Conservation (phyloP, 2,888 invertebrate species). For the Anorthoa munda region DNA sequence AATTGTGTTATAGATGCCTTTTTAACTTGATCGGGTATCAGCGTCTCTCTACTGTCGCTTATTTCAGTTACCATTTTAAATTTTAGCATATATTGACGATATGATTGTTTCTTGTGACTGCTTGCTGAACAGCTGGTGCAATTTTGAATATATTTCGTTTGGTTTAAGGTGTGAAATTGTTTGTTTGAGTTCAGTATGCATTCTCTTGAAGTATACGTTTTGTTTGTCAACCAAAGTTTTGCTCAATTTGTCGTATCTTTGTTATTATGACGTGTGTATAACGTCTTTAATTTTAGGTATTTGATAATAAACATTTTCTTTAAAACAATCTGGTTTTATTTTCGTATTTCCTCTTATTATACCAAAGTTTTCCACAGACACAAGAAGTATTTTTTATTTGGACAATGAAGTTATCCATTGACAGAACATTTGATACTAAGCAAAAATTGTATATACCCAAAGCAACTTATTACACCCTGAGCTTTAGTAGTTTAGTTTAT, state of each 20-base stretch:
- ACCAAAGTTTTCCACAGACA: background rate
- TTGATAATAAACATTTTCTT: conserved; percentile 75
- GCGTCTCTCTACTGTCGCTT: conserved; percentile 79
- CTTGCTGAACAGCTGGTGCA: conserved; percentile 38
- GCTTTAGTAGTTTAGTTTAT: too few relatives aligned
- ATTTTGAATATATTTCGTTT: conserved; percentile 23
- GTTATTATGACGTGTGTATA: conserved; percentile 70
- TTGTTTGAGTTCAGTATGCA: conserved; percentile 58
- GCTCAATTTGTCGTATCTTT: conserved; percentile 78
- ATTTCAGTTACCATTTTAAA: conserved; percentile 76
- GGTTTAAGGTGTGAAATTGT: conserved; percentile 40
- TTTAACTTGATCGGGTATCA: conserved; percentile 66
- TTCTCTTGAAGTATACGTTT: conserved; percentile 63
- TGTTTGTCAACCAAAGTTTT: conserved; percentile 83
- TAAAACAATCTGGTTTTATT: conserved; percentile 38
- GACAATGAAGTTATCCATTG: background rate
- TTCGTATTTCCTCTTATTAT: background rate
- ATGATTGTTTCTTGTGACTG: conserved; percentile 48
- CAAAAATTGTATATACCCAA: too few relatives aligned
- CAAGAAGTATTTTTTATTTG: background rate
- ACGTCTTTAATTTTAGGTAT: conserved; percentile 75
- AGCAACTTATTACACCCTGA: too few relatives aligned
- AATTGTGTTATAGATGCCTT: conserved; percentile 31
- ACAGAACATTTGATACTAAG: background rate
- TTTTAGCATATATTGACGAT: conserved; percentile 65